Evolutionary conservation across 1,140 invertebrate genomes (phyloP), one percentile per base, ranked within the genome.

Genomic region (Drosophila carrolli): DNA sequence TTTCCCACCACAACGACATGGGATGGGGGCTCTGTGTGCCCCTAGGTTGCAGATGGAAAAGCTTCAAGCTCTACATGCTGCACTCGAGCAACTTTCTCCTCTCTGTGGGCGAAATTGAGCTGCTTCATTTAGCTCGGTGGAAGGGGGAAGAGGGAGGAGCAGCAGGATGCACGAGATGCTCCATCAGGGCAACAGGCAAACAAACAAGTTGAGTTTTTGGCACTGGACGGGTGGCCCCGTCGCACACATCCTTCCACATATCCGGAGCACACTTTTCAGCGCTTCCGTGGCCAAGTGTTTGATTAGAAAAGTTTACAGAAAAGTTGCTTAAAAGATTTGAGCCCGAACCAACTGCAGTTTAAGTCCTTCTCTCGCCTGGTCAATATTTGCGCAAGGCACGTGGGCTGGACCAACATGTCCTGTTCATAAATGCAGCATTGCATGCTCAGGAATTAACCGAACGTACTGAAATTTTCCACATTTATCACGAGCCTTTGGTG

Each of bases 281-380:
- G 60, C 29, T 56, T 44, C 50, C 58, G 53, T 63, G 63, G 61
- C 58, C 80, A 53, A 88, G 83, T 88, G 83, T 88, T 88, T 88
- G 83, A 86, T 86, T 86, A 88, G 83, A 86, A 86, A 86, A 86
- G 68, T 71, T 80, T 77, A 70, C 67, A 51, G 57, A 68, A 55
- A 70, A 79, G 59, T 88, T 77, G 37, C 71, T 61, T 43, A 59
- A 59, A 88, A 88, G 78, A 83, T 72, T 88, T 78, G 58, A 6
- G 59, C 19, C 61, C 8, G 46, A 27, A 48, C 61, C 10, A 37
- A 44, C 60, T 51, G 50, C 32, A 37, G 13, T 8, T 43, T 44
- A 14, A 19, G 29, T 35, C 37, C 38, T 11, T 19, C 13, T 14
- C 11, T n/a, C 41, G n/a, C 19, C 27, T 61, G 66, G 51, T 75